phyloP scores from a whole-genome alignment of 1,140 invertebrate genomes.

The Eubasilissa regina region DNA sequence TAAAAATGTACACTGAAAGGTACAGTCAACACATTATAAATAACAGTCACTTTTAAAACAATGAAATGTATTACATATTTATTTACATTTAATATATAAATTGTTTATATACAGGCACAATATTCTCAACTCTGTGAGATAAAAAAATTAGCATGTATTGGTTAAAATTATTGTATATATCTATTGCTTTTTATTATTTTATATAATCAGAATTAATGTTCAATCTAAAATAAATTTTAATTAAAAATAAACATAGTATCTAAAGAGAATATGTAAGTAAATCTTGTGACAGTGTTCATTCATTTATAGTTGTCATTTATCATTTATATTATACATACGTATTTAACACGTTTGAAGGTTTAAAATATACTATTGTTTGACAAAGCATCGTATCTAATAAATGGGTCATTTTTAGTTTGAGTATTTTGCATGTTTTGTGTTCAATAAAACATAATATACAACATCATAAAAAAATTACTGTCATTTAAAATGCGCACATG shows the following conservation, averaged over 20 bases:
- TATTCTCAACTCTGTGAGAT: constrained; percentile 10
- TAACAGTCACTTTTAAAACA: constrained; percentile 39
- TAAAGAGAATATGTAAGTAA: neutral
- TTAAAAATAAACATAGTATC: neutral
- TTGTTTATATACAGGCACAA: constrained; percentile 34
- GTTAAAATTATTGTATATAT: neutral
- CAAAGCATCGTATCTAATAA: too few relatives aligned
- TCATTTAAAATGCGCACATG: too few relatives aligned
- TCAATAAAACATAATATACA: too few relatives aligned
- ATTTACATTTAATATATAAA: constrained; percentile 29
- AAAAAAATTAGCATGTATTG: neutral
- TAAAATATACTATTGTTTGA: too few relatives aligned
- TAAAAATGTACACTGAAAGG: neutral
- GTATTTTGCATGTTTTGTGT: too few relatives aligned
- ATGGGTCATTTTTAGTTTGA: too few relatives aligned
- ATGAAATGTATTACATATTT: constrained; percentile 10
- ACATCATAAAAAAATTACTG: too few relatives aligned
- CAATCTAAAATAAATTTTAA: neutral
- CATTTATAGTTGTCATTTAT: too few relatives aligned
- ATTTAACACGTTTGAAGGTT: too few relatives aligned
- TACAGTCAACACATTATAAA: constrained; percentile 7
- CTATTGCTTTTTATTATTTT: neutral
- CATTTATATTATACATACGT: too few relatives aligned
- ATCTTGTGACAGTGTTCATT: neutral
- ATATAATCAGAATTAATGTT: neutral